Base-by-base conservation (phyloP, 64 coral and sea anemone species). In the Cladopsammia gracilis region DNA sequence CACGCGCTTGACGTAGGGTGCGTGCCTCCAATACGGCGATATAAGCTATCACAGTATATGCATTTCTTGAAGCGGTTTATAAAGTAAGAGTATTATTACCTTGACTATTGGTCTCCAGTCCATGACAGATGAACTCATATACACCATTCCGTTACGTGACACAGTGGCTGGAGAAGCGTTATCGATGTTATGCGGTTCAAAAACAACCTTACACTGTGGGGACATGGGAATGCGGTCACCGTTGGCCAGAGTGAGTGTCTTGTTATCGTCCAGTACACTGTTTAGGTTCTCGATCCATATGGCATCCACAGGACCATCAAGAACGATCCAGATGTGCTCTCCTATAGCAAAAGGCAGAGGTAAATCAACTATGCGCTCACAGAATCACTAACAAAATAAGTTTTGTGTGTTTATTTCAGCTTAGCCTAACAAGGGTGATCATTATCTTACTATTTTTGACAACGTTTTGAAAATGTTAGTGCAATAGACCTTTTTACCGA, bases 201-300 rank as follows among this genome's bases (percentile, higher is more conserved):
- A 97, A 25, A 97, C 95, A 56, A 97, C 79, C 16, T 97, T 97
- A 75, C 95, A 97, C 42, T 97, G 95, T 20, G 95, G 95, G 15
- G 91, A 94, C 95, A 97, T 97, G 2, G 95, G 95, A 34, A 97
- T 97, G 58, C 95, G 87, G 73, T 97, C 95, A 19, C 95, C 95
- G 66, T 97, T 97, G 14, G 95, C 95, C 73, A 97, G 53, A 12
- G 95, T 97, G 2, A 97, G 86, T 6, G 95, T 97, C 88, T 97
- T 97, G 95, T 97, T 97, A 70, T 97, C 95, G 20, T 97, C 95
- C 6, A 97, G 49, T 19, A 97, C 95, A 51, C 95, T 97, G 88
- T 97, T 97, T 7, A 97, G 92, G 65, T 97, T 97, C 92, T 97
- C 95, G 12, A 97, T 97, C 95, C 95, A 97, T 57, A 97, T 97